These are phyloP conservation scores for Apodemus agrarius DNA, from an alignment of 2,797 vertebrate species.

Conservation along the genomic window DNA sequence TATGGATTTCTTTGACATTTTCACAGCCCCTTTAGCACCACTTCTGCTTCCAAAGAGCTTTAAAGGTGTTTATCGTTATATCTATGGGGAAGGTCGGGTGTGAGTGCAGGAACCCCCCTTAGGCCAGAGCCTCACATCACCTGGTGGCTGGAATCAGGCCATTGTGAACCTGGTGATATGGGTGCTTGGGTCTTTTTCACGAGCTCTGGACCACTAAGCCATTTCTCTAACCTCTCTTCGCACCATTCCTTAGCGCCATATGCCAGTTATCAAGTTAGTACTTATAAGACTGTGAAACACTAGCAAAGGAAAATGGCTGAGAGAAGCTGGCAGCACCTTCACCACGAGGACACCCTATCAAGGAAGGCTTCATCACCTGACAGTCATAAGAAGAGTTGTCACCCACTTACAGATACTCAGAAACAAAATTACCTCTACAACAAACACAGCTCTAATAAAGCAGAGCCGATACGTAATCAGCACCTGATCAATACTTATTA, in stretches of 20 bases:
- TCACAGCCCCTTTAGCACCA: neutral
- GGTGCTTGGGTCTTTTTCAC: neutral
- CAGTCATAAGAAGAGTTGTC: neutral
- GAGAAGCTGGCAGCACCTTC: neutral
- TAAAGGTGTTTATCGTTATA: neutral
- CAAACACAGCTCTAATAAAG: neutral
- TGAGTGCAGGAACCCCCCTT: neutral
- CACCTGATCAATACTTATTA: slow-evolving; percentile 43
- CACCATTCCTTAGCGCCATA: neutral
- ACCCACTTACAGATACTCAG: neutral
- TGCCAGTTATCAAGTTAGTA: neutral
- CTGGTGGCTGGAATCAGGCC: neutral
- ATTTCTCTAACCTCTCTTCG: neutral
- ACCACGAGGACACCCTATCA: neutral
- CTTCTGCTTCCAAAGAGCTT: neutral
- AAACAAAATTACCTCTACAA: neutral
- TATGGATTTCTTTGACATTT: neutral
- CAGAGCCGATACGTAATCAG: neutral
- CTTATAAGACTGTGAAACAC: neutral
- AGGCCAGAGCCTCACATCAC: neutral
- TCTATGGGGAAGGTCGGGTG: neutral
- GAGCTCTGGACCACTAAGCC: neutral
- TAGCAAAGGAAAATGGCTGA: neutral
- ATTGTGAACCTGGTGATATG: neutral
- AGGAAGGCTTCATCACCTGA: neutral